Percentiles rank a stretch among this genome's conserved stretches.
Conservation (phyloP, 2,113 vertebrate species). For the Dipodomys merriami region DNA sequence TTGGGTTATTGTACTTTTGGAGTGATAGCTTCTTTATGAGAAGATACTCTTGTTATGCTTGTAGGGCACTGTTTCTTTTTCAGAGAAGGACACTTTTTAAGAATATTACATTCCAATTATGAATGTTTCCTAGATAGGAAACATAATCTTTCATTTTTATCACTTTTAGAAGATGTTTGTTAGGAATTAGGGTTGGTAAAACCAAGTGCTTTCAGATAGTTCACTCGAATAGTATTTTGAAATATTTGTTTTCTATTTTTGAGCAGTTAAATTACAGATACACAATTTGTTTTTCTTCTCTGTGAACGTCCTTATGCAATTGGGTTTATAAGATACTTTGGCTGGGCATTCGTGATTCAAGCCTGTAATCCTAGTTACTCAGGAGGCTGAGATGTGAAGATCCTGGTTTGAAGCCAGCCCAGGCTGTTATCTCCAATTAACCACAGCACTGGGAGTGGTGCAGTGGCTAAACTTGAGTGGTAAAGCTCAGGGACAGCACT, state of each 20-base stretch:
- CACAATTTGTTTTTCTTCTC: not conserved
- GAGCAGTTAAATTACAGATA: not conserved
- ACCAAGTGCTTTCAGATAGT: not conserved
- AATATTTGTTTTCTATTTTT: not conserved
- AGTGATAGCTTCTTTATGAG: constrained; percentile 23
- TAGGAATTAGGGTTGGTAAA: constrained; percentile 2
- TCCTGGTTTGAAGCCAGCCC: no score
- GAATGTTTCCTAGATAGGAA: constrained; percentile 55
- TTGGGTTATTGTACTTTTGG: constrained; percentile 26
- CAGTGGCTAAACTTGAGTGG: no score
- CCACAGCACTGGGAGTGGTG: no score
- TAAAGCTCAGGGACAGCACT: no score
- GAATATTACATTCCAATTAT: constrained; percentile 36
- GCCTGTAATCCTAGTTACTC: no score
- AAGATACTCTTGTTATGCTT: constrained; percentile 37
- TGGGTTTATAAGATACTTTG: constrained; percentile 20
- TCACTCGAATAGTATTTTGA: not conserved
- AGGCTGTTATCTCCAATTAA: no score
- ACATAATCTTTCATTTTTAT: constrained; percentile 33
- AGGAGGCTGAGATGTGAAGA: no score
- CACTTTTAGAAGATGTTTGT: constrained; percentile 45
- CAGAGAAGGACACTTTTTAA: not conserved
- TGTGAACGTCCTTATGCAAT: not conserved
- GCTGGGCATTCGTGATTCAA: no score
- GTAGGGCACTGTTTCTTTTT: constrained; percentile 42